Evolutionary conservation across 2,888 invertebrate genomes (phyloP).

Genomic region (Bimastos eiseni): DNA sequence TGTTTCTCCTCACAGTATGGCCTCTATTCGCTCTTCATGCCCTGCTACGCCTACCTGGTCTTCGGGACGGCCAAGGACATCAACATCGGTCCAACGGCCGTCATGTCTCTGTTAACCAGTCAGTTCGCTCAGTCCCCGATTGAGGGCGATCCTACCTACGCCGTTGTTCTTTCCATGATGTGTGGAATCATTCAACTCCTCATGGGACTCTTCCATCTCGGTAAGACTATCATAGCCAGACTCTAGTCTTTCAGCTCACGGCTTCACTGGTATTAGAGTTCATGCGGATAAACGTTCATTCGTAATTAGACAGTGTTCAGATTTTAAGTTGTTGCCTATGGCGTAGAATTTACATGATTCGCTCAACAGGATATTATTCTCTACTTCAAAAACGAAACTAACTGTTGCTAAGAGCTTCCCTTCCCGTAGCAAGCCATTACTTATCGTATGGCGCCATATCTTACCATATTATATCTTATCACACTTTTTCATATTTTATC

Average conservation of each 20-base stretch:
- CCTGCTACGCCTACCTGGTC: constrained; percentile 85
- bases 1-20: constrained; percentile 72
- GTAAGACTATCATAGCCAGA: constrained; percentile 46
- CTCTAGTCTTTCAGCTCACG: background rate
- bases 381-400: too few species aligned
- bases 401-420: too few species aligned
- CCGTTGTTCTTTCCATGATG: constrained; percentile 56
- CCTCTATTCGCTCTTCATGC: constrained; percentile 86
- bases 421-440: too few species aligned
- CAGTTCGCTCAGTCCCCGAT: constrained; percentile 49
- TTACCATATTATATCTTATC: too few species aligned
- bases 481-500: too few species aligned
- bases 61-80: constrained; percentile 90
- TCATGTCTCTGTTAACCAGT: constrained; percentile 81
- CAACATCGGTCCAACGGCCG: constrained; percentile 90
- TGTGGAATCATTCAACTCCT: constrained; percentile 57
- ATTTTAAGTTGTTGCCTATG: too few species aligned
- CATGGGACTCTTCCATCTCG: constrained; percentile 59
- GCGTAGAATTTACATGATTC: too few species aligned
- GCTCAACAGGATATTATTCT: too few species aligned
- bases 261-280: too few species aligned
- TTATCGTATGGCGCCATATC: too few species aligned
- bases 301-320: too few species aligned
- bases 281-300: too few species aligned
- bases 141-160: constrained; percentile 53